phyloP scores from a whole-genome alignment of 2,113 vertebrate genomes.

The Semnornis frantzii region DNA sequence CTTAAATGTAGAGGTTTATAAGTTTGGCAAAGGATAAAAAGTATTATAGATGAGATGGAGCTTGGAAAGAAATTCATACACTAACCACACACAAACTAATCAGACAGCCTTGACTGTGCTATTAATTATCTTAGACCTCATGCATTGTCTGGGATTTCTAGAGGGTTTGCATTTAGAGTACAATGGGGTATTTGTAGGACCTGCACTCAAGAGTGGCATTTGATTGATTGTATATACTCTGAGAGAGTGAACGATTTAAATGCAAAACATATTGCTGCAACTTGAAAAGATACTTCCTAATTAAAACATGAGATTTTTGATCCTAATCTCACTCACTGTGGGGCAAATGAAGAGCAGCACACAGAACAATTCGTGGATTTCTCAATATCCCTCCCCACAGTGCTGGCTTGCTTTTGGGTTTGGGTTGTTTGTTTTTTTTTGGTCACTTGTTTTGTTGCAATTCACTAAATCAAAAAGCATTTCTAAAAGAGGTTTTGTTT shows the following conservation, averaged over 20 bases:
- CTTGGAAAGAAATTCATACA: conserved; percentile 9
- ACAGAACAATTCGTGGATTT: background rate
- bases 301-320: conserved; percentile 39
- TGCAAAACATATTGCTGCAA: conserved; percentile 38
- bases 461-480: background rate
- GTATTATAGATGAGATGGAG: background rate
- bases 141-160: conserved; percentile 21
- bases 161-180: conserved; percentile 28
- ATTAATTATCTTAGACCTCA: conserved; percentile 30
- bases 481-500: background rate
- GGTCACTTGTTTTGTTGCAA: background rate
- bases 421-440: background rate
- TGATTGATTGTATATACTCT: conserved; percentile 22
- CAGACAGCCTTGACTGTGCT: background rate
- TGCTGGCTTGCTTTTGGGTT: background rate
- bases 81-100: conserved; percentile 33
- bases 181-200: conserved; percentile 22
- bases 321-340: conserved; percentile 3
- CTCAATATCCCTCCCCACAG: background rate
- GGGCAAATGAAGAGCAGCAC: conserved; percentile 2
- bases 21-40: background rate
- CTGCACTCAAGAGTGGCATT: conserved; percentile 22
- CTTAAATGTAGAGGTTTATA: background rate
- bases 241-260: conserved; percentile 34
- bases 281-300: conserved; percentile 36